Base-by-base conservation (phyloP, 2,113 vertebrate genomes). In the Chionodraco myersi region DNA sequence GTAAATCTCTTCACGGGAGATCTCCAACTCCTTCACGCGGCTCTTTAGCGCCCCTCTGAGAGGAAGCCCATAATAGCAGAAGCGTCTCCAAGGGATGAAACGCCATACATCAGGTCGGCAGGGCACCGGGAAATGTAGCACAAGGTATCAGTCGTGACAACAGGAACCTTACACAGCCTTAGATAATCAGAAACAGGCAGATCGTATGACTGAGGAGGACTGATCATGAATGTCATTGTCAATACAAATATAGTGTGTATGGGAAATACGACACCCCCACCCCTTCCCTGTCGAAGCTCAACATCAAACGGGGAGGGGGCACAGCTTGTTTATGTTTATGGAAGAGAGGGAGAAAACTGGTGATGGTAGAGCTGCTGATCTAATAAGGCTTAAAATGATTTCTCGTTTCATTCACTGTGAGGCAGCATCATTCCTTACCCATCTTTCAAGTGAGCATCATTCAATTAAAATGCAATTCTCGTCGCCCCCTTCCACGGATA, bases 11-110 rank as follows among this genome's bases (percentile, higher is more conserved):
- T 77, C 71, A 80, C 54, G 48, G 84, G 67, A 89, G 85, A 89
- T 87, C 77, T 77, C 77, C 73, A 84, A 88, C 86, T 85, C 78
- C 77, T 84, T 86, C 93, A 75, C 84, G 94, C 85, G 88, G 96
- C 96, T 96, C 96, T 95, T 94, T 96, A 96, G 96, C 96, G 96
- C 97, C 97, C 95, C 96, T 96, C 93, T 86, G 95, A 96, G 96
- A 95, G 92, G 87, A 92, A 85, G 84, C 7, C 79, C 58, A 92
- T 89, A 90, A 95, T 93, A 86, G 93, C 95, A 96, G 85, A 87
- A 15, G 70, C 11, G 82, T 93, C 92, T 93, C 90, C n/a, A 15
- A 84, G 85, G 91, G 85, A 78, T 67, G 71, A 48, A 66, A 62
- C 68, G 44, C 75, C 79, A 72, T 52, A 72, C 51, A 86, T 88